Percentiles rank a stretch among this genome's conserved stretches.
Evolutionary conservation across 2,797 vertebrate species (phyloP).

Genomic region (Arrhamphus sclerolepis): DNA sequence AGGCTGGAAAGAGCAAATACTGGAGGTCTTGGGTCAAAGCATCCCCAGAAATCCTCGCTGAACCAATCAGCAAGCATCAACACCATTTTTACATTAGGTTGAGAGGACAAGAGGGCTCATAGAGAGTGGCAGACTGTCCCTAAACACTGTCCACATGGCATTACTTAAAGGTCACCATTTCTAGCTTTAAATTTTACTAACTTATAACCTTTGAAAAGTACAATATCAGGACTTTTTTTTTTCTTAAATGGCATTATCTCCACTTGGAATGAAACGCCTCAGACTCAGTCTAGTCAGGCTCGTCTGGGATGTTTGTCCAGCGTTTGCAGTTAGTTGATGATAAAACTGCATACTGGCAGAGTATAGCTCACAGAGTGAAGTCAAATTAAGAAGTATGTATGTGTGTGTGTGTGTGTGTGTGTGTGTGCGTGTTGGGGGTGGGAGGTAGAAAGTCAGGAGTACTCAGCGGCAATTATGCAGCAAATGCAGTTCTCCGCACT

Average conservation of each 20-base stretch:
- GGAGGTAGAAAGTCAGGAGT: conserved; percentile 53
- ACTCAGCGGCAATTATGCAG: conserved; percentile 76
- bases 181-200: too few relatives aligned
- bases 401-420: too few relatives aligned
- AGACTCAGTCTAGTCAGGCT: conserved; percentile 24
- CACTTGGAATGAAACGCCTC: not conserved
- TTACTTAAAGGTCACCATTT: not conserved
- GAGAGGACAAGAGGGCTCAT: not conserved
- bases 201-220: too few relatives aligned
- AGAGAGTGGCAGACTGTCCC: conserved; percentile 10
- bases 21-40: conserved; percentile 15
- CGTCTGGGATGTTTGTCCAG: conserved; percentile 21
- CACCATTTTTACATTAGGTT: conserved; percentile 25
- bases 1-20: conserved; percentile 10
- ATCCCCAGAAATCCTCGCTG: conserved; percentile 6
- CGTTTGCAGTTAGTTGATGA: conserved; percentile 34
- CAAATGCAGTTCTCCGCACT: conserved; percentile 72
- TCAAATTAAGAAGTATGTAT: conserved; percentile 39
- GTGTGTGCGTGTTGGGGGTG: too few relatives aligned
- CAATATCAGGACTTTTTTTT: too few relatives aligned
- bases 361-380: conserved; percentile 30
- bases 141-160: conserved; percentile 10
- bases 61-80: conserved; percentile 21
- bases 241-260: too few relatives aligned
- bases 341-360: conserved; percentile 31